Evolutionary conservation across 1,140 invertebrate genomes (phyloP), one percentile per base, ranked within the genome.

Genomic region (Temnothorax longispinosus): DNA sequence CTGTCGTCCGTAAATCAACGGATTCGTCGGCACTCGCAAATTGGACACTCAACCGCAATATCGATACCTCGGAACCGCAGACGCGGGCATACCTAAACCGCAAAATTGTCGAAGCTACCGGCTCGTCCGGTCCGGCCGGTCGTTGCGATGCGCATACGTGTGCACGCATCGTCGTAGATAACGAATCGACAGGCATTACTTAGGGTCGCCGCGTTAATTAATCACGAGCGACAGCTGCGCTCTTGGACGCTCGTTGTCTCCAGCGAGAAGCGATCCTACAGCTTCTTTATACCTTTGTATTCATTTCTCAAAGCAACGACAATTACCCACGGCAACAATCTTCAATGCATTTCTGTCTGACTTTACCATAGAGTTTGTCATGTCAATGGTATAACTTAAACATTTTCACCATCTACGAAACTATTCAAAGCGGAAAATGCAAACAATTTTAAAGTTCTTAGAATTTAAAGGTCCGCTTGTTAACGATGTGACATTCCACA

Each of bases 31-130:
- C 54, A 87, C 82, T 90, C 85, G 85, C 74, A 89, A 89, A 90
- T 89, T 90, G 88, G 85, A 76, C 88, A 85, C 74, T 90, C 78
- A 74, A 89, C 88, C 88, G 72, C 85, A 64, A 87, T 90, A 90
- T 89, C 88, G 89, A 89, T 82, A 84, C 58, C 21, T 50, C 58
- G 56, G 32, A 54, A 69, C 76, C 77, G 85, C 52, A 27, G 27
- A 52, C 54, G 58, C 41, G 47, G 56, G 35, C 13, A 32, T 64
- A 50, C 32, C 35, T 32, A 32, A 32, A 76, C 65, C 65, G 65
- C 89, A 50, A 89, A 89, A 87, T 89, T 90, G 88, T 77, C 85
- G 85, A 87, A 81, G 47, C 87, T 11, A 60, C 11, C 80, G 67
- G 67, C 52, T 56, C 65, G 38, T 41, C 64, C 64, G n/a, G 64